Conservation (phyloP, 2,888 invertebrate species). For the Drosophila planitibia region DNA sequence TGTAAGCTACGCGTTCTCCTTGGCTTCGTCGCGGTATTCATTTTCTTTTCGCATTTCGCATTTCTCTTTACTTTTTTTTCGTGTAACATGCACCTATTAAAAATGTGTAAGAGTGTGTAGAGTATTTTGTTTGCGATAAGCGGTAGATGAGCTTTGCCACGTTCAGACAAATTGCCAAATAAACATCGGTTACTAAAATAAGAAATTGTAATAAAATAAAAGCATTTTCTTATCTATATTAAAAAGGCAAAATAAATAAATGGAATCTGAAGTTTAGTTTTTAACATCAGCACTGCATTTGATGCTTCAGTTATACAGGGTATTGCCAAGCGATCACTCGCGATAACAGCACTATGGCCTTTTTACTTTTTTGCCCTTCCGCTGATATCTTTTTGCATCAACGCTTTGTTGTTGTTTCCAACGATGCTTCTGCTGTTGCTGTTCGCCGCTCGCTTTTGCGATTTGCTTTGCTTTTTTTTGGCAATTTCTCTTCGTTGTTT, state of each 20-base stretch:
- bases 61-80: slow-evolving; percentile 7
- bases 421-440: slow-evolving; percentile 18
- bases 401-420: slow-evolving; percentile 44
- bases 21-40: slow-evolving; percentile 21
- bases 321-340: not conserved
- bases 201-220: not conserved
- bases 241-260: not conserved
- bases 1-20: slow-evolving; percentile 67
- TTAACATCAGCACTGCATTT: not conserved
- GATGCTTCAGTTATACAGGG: not conserved
- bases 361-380: slow-evolving; percentile 31
- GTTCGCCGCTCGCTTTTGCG: slow-evolving; percentile 29
- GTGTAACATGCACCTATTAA: not conserved
- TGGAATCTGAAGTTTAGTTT: not conserved
- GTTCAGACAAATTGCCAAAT: not conserved
- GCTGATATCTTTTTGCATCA: slow-evolving; percentile 62
- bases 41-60: slow-evolving; percentile 23
- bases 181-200: not conserved
- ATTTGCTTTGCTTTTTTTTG: slow-evolving; percentile 47
- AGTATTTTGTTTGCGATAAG: not conserved
- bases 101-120: not conserved
- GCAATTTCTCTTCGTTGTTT: slow-evolving; percentile 74
- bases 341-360: not conserved
- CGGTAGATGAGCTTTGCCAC: not conserved
- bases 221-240: not conserved